Evolutionary conservation across 2,797 vertebrate genomes (phyloP).

Genomic region (Acropternis orthonyx): DNA sequence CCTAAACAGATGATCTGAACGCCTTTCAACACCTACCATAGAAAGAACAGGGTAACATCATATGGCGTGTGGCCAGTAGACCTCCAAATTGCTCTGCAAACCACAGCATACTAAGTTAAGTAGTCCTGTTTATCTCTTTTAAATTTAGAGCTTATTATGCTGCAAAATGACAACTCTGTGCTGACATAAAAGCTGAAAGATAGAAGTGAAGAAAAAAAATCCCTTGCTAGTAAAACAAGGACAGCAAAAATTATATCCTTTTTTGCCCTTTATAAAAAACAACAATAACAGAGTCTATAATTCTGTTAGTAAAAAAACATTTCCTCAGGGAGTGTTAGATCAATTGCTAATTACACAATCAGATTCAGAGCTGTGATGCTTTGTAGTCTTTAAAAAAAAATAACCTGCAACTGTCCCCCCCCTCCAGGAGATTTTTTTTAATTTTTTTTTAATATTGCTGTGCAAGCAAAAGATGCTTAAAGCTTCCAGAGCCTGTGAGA

Average conservation of each 20-base stretch:
- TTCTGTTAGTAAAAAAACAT: slow-evolving; percentile 39
- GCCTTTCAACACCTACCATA: neutral
- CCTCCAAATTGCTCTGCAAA: neutral
- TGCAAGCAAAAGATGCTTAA: slow-evolving; percentile 35
- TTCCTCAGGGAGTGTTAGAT: slow-evolving; percentile 56
- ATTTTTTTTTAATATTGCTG: neutral
- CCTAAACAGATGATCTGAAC: neutral
- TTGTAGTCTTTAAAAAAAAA: slow-evolving; percentile 35
- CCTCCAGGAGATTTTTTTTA: slow-evolving; percentile 24
- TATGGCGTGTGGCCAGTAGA: neutral
- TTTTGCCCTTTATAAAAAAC: neutral
- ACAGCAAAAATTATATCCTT: neutral
- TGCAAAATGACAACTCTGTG: slow-evolving; percentile 19
- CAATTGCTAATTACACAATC: slow-evolving; percentile 72
- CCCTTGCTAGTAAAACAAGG: neutral
- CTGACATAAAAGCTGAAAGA: slow-evolving; percentile 7
- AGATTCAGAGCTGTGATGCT: slow-evolving; percentile 44
- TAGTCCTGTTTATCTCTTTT: neutral
- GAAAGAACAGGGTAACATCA: neutral
- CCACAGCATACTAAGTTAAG: neutral
- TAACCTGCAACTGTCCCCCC: neutral
- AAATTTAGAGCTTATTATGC: neutral
- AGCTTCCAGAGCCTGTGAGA: slow-evolving; percentile 35
- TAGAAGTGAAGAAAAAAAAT: neutral
- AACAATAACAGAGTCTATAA: neutral